These are phyloP conservation scores for Eupithecia vulgata DNA, from an alignment of 2,888 invertebrate genomes.

Conservation along the genomic window DNA sequence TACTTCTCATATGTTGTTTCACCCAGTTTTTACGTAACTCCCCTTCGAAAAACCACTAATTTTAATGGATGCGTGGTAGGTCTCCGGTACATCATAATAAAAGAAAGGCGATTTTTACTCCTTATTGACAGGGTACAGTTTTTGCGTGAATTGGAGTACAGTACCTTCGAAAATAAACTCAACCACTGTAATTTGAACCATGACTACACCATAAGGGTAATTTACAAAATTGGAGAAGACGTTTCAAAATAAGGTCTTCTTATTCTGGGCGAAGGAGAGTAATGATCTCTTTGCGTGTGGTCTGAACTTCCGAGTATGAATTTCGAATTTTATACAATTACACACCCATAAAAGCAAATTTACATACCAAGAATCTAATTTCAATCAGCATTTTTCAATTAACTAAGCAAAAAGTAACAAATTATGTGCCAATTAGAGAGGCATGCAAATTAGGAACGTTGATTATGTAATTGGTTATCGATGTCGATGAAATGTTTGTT, in stretches of 20 bases:
- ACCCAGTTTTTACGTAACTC: conserved; percentile 40
- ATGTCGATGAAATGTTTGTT: conserved; percentile 58
- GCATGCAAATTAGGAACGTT: conserved; percentile 60
- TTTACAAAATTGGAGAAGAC: conserved; percentile 53
- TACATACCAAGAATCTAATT: conserved; percentile 64
- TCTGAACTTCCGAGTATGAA: conserved; percentile 58
- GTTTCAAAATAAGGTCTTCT: conserved; percentile 51
- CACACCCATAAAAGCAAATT: conserved; percentile 55
- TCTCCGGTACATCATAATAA: conserved; percentile 53
- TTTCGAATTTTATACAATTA: conserved; percentile 58
- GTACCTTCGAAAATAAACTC: conserved; percentile 60
- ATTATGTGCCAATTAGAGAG: conserved; percentile 61
- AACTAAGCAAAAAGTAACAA: conserved; percentile 56
- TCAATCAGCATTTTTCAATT: conserved; percentile 59
- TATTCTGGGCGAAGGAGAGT: conserved; percentile 53
- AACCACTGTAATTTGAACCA: conserved; percentile 53
- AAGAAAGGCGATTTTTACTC: conserved; percentile 59
- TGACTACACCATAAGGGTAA: conserved; percentile 47
- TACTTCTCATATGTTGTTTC: neutral
- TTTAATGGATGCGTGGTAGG: conserved; percentile 50
- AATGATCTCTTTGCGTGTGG: conserved; percentile 72
- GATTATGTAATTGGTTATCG: conserved; percentile 61
- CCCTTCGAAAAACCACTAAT: conserved; percentile 42
- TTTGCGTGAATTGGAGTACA: conserved; percentile 66
- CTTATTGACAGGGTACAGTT: conserved; percentile 56